Conservation (phyloP, 2,888 invertebrate species). For the Selenia dentaria region DNA sequence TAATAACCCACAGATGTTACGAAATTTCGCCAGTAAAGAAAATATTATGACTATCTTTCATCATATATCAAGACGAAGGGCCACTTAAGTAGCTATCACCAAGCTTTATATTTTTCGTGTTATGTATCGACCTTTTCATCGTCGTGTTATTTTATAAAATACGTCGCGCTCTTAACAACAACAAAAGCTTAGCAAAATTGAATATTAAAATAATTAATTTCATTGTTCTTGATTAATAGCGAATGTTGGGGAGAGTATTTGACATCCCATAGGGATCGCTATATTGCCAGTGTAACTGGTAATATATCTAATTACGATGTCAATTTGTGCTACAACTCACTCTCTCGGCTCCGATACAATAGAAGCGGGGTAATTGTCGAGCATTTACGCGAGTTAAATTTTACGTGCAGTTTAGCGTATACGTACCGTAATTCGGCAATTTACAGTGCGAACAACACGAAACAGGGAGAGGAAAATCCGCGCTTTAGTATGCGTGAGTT, state of each 20-base stretch:
- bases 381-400: conserved; percentile 26
- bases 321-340: conserved; percentile 22
- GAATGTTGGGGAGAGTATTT: not conserved
- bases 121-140: conserved; percentile 18
- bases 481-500: conserved; percentile 43
- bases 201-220: not conserved
- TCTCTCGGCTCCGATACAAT: conserved; percentile 22
- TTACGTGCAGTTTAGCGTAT: conserved; percentile 16
- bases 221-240: no score
- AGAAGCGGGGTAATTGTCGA: conserved; percentile 26
- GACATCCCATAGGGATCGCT: not conserved
- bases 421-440: conserved; percentile 23
- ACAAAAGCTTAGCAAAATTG: not conserved
- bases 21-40: conserved; percentile 17
- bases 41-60: conserved; percentile 24
- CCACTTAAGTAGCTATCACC: conserved; percentile 28
- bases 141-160: not conserved
- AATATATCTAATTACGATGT: conserved; percentile 18
- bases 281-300: conserved; percentile 4
- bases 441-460: conserved; percentile 20
- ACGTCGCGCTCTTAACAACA: not conserved
- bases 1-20: conserved; percentile 11
- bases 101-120: conserved; percentile 23
- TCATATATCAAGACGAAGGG: conserved; percentile 34
- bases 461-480: conserved; percentile 27